A percentile compares a stretch with the other conserved stretches of the same genome.
These are phyloP conservation scores for Acanthurus leucopareius DNA, from an alignment of 2,797 vertebrate species.

Conservation along the genomic window DNA sequence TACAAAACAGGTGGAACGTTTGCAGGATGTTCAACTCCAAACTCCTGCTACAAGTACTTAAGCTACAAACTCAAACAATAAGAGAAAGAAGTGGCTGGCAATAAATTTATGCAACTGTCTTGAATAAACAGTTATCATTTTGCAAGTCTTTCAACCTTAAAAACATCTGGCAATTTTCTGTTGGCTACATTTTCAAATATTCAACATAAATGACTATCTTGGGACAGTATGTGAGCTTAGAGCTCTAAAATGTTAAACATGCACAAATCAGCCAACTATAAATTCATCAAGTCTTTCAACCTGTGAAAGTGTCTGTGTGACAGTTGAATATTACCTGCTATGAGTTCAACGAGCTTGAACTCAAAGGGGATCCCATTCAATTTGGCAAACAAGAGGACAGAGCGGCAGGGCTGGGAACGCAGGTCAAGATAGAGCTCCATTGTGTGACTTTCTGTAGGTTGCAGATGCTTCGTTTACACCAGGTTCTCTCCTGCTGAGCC, in stretches of 20 bases:
- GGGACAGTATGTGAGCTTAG: not conserved
- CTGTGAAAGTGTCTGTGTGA: not conserved
- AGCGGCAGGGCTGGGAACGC: conserved; percentile 86
- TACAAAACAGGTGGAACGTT: not conserved
- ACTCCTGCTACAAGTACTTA: too few relatives aligned
- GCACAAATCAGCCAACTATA: not conserved
- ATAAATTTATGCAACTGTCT: not conserved
- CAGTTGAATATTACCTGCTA: conserved; percentile 73
- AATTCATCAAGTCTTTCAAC: too few relatives aligned
- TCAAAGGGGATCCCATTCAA: conserved; percentile 86
- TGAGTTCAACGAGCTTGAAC: conserved; percentile 80
- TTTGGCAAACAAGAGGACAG: conserved; percentile 87
- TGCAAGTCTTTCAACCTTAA: not conserved
- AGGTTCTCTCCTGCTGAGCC: not conserved
- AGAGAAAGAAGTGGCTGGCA: too few relatives aligned
- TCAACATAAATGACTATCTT: not conserved
- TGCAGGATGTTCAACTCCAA: not conserved
- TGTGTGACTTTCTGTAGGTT: not conserved
- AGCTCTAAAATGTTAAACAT: not conserved
- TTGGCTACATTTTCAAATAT: not conserved
- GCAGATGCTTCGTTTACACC: conserved; percentile 12
- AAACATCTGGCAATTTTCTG: not conserved
- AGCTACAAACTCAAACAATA: too few relatives aligned
- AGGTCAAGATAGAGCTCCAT: conserved; percentile 90
- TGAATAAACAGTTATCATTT: not conserved